Evolutionary conservation across 1,140 invertebrate genomes (phyloP), one percentile per base, ranked within the genome.

Genomic region (Brachionus sp.): DNA sequence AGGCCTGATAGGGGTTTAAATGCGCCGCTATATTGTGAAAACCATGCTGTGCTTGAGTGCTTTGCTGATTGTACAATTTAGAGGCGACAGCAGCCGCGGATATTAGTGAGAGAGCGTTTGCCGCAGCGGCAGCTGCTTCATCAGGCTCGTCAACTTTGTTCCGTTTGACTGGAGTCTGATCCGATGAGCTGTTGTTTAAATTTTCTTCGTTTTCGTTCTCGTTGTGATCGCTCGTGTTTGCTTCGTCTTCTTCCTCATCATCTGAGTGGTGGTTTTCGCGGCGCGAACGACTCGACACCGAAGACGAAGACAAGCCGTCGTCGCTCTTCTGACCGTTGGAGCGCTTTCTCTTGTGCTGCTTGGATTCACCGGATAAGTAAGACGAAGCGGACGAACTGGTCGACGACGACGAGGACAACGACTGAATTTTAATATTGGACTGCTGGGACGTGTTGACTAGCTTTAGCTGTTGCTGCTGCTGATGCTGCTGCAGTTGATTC

Each of bases 41-140:
- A 50, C 44, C 44, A 4, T 75, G 70, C 9, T 75, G 70, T 12
- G 50, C 2, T 4, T 80, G 77, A 0, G 10, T 1, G 35, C 35
- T 57, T 42, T 80, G 44, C 29, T 78, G 77, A 62, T 80, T 80
- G 23, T 37, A 66, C 39, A 75, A 80, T 66, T 80, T 80, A 12
- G 77, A 80, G 1, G 77, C 75, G 46, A 37, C 75, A n/a, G 75
- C 77, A 10, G 77, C 77, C 2, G 77, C 77, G 12, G 77, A 80
- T 35, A 80, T 80, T 9, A 80, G 50, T 6, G 77, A 80, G n/a
- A 80, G 39, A 3, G 77, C 70, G 25, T 35, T 80, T 3, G 77
- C 77, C 5, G 77, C 77, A 9, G 77, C 77, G 1, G 46, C 13
- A 1, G 77, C 77, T 12, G 50, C 77, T 33, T 80, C 77, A 29